Evolutionary conservation across 2,888 invertebrate genomes (phyloP).

Genomic region (Eristalis intricaria): DNA sequence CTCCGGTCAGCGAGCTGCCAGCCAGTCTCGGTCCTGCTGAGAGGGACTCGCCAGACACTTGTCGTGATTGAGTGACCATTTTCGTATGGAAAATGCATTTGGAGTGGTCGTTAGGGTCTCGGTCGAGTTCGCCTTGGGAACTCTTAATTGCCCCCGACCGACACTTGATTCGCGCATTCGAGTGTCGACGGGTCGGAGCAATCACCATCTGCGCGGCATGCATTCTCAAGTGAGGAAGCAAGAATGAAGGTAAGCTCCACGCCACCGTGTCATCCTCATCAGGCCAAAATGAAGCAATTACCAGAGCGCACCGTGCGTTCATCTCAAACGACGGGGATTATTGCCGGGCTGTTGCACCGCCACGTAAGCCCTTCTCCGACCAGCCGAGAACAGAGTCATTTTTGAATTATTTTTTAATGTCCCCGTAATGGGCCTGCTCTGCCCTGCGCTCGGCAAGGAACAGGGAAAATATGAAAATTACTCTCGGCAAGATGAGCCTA

Average conservation of each 20-base stretch:
- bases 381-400: conserved; percentile 15
- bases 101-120: not conserved
- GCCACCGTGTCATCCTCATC: conserved; percentile 9
- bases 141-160: not conserved
- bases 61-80: conserved; percentile 7
- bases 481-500: conserved; percentile 42
- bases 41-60: not conserved
- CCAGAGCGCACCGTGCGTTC: conserved; percentile 12
- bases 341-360: not conserved
- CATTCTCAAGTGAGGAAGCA: conserved; percentile 14
- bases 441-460: not conserved
- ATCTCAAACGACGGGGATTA: conserved; percentile 41
- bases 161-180: not conserved
- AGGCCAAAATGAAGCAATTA: conserved; percentile 63
- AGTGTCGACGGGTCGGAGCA: not conserved
- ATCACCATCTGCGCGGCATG: not conserved
- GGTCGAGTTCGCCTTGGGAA: not conserved
- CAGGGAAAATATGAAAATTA: conserved; percentile 23
- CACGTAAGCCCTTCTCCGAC: not conserved
- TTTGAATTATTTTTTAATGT: conserved; percentile 64
- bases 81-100: not conserved
- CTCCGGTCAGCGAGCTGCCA: conserved; percentile 35
- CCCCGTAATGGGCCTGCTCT: conserved; percentile 1
- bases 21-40: conserved; percentile 50
- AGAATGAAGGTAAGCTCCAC: conserved; percentile 13